These are phyloP conservation scores for Hyperopisus bebe DNA, from an alignment of 2,113 vertebrate species.

Conservation along the genomic window DNA sequence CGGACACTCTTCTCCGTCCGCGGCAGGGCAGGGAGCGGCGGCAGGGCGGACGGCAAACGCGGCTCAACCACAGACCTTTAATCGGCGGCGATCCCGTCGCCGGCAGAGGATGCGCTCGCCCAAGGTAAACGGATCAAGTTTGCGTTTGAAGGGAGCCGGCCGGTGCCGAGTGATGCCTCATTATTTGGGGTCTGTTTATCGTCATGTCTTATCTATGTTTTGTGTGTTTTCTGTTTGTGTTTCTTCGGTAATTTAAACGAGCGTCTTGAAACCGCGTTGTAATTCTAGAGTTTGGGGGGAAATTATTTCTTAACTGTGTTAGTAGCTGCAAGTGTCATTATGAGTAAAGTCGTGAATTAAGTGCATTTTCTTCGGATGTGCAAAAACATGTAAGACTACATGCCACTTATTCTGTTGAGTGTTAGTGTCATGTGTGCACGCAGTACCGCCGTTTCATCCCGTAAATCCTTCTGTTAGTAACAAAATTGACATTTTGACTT, in stretches of 20 bases:
- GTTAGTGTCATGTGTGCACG: not conserved
- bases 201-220: not conserved
- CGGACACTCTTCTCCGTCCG: not conserved
- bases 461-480: not conserved
- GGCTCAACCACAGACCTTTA: not conserved
- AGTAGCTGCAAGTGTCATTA: not conserved
- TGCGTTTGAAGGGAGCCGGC: not conserved
- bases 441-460: not conserved
- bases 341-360: not conserved
- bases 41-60: not conserved
- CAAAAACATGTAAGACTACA: not conserved
- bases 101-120: not conserved
- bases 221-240: not conserved
- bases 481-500: not conserved
- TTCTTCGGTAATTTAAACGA: not conserved
- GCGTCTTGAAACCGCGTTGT: not conserved
- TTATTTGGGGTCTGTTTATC: not conserved
- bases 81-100: not conserved
- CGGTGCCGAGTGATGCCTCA: not conserved
- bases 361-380: not conserved
- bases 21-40: not conserved
- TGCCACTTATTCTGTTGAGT: not conserved
- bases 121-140: not conserved
- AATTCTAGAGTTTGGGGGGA: not conserved
- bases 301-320: not conserved